These are phyloP conservation scores for Phrynosoma blainvillii DNA, from an alignment of 2,113 vertebrate genomes.

Conservation along the genomic window DNA sequence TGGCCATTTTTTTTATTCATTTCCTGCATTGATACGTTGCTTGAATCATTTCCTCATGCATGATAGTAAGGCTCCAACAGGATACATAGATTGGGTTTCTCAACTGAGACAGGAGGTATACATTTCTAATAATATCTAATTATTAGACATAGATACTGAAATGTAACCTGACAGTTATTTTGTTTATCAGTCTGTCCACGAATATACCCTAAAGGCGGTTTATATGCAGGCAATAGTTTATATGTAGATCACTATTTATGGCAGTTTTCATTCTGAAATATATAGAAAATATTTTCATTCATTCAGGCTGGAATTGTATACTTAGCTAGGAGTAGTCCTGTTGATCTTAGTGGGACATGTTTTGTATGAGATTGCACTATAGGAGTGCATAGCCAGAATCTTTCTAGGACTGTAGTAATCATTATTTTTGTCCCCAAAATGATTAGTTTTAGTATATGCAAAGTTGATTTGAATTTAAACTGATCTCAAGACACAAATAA, in stretches of 20 bases:
- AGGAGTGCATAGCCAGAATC: background rate
- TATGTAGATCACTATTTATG: background rate
- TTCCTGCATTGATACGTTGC: constrained; percentile 31
- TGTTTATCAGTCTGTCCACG: background rate
- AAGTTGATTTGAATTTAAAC: background rate
- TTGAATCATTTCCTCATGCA: background rate
- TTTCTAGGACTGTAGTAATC: too few species aligned
- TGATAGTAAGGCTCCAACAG: constrained; percentile 10
- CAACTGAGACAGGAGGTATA: background rate
- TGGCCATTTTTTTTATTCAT: constrained; percentile 30
- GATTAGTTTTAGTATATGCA: background rate
- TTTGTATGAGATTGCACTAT: background rate
- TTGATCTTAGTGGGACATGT: background rate
- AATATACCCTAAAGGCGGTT: too few species aligned
- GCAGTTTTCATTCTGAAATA: background rate
- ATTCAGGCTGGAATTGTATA: background rate
- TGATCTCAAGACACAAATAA: background rate
- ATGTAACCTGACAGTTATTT: background rate
- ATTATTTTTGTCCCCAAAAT: background rate
- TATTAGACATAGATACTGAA: background rate
- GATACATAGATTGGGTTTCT: background rate
- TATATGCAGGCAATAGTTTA: background rate
- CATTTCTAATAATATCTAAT: background rate
- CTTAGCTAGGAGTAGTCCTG: background rate
- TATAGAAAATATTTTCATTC: background rate